Conservation (phyloP, 2,797 vertebrate species). For the Brachymystax lenok region DNA sequence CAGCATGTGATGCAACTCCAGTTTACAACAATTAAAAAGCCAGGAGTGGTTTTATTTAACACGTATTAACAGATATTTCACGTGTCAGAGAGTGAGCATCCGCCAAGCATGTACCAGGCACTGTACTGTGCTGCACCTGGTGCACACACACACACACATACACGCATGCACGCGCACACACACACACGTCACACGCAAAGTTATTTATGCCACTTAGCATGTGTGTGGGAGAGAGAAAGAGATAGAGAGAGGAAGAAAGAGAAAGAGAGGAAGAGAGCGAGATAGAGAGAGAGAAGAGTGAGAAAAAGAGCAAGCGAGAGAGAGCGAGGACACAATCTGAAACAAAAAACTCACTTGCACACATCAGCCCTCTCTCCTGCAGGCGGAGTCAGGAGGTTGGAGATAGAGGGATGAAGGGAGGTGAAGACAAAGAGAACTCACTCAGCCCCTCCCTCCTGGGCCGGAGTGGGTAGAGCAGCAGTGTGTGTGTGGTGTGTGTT, state of each 20-base stretch:
- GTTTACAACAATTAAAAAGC: background rate
- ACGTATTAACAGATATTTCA: background rate
- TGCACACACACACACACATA: background rate
- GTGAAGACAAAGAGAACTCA: background rate
- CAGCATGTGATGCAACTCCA: background rate
- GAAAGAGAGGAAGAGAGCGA: background rate
- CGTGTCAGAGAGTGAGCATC: background rate
- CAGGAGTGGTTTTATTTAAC: background rate
- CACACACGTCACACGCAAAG: background rate
- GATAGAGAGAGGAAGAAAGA: background rate
- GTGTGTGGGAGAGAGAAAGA: background rate
- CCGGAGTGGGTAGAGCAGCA: background rate
- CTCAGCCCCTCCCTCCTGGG: background rate
- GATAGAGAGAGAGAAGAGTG: background rate
- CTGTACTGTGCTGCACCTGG: constrained; percentile 4
- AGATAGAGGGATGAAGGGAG: constrained; percentile 22
- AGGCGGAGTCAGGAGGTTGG: constrained; percentile 16
- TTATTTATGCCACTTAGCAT: background rate
- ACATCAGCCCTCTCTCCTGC: background rate
- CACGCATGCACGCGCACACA: background rate
- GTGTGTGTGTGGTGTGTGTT: constrained; percentile 8
- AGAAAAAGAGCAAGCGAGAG: background rate
- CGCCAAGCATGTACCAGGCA: background rate
- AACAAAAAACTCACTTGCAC: background rate
- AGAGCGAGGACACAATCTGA: background rate